Base-by-base conservation (phyloP, 2,113 vertebrate species). In the Oreochromis tanganicae region DNA sequence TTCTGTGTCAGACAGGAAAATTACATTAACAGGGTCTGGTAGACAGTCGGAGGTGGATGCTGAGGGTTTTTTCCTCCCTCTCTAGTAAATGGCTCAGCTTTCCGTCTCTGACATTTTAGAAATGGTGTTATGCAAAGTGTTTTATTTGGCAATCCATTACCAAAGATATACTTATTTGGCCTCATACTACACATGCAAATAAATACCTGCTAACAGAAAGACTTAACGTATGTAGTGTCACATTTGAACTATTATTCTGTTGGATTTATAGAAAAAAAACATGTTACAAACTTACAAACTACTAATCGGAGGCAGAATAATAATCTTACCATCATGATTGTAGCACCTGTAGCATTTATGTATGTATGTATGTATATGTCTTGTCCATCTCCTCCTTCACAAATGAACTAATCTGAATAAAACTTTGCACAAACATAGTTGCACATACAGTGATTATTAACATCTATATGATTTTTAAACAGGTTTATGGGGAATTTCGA, bases 1-100 rank as follows among this genome's bases (percentile, higher is more conserved):
- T 80, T 27, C 36, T 56, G 56, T 66, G n/a, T 75, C 61, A 55
- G 81, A 68, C 81, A 59, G 32, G 46, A 52, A 3, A 71, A 68
- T 56, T 16, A 56, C 11, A 87, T 50, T 68, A 54, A 87, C 6
- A 5, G 3, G 32, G 61, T 52, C 43, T 54, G 83, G 12, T 21
- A 85, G 85, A n/a, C 21, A 68, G 27, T 12, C 12, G 7, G 21
- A 43, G 19, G 43, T 29, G 21, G 41, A 73, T 29, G 27, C 5
- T 29, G 41, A 73, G 68, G 66, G 43, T 68, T 9, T 50, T 73
- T 73, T 24, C 3, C 14, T 2, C 13, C 7, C n/a, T 68, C 24
- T 83, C 10, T 9, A 50, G 8, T 12, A 57, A 16, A 66, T 7
- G 46, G 73, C 27, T 78, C 24, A 12, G 43, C 43, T 85, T 80